Conservation (phyloP, 2,888 invertebrate genomes). For the Homarus gammarus region DNA sequence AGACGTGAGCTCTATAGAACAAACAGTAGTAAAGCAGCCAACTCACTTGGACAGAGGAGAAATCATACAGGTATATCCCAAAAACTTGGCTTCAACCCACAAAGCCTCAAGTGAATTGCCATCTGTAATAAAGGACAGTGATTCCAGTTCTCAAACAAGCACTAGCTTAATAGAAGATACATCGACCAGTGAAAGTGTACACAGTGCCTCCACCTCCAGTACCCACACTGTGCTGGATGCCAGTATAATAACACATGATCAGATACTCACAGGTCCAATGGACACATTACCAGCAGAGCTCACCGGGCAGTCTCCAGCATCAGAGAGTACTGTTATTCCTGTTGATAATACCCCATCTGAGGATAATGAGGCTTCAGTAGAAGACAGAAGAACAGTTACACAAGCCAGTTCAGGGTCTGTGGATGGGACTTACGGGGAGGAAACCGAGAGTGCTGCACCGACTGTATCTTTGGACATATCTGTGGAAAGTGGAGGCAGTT, state of each 20-base stretch:
- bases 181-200: conserved; percentile 52
- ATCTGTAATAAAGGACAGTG: conserved; percentile 18
- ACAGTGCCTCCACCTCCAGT: conserved; percentile 56
- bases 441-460: conserved; percentile 9
- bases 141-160: conserved; percentile 34
- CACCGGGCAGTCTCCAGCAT: background rate
- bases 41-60: conserved; percentile 21
- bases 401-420: background rate
- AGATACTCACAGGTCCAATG: background rate
- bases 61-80: background rate
- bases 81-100: background rate
- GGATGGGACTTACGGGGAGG: conserved; percentile 24
- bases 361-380: background rate
- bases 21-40: conserved; percentile 41
- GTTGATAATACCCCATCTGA: background rate
- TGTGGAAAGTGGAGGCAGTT: conserved; percentile 74
- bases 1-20: background rate
- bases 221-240: conserved; percentile 45
- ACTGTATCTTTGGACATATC: conserved; percentile 68
- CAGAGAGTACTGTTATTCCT: background rate
- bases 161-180: conserved; percentile 35
- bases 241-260: conserved; percentile 21
- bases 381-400: conserved; percentile 13
- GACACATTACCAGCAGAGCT: conserved; percentile 6
- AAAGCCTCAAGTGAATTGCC: background rate